These are phyloP conservation scores for Diploscapter pachys DNA, from an alignment of 1,140 invertebrate genomes.

Conservation along the genomic window DNA sequence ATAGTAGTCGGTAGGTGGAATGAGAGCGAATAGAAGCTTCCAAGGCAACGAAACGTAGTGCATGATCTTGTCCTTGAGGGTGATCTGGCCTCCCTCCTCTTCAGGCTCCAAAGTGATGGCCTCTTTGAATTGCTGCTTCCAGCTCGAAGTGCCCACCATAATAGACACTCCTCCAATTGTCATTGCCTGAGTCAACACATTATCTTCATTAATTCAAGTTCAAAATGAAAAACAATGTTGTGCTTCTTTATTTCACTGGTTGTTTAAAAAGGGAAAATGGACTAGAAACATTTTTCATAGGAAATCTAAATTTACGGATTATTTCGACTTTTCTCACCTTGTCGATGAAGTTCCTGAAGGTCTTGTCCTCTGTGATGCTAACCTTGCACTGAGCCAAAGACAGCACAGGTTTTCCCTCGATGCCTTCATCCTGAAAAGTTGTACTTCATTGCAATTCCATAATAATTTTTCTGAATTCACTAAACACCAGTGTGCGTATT, in stretches of 20 bases:
- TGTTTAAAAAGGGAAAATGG: too few relatives aligned
- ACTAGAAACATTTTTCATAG: too few relatives aligned
- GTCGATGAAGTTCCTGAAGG: slow-evolving; percentile 75
- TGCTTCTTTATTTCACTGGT: background rate
- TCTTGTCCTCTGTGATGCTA: slow-evolving; percentile 90
- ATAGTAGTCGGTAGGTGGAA: slow-evolving; percentile 80
- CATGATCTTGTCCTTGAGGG: slow-evolving; percentile 73
- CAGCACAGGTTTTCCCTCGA: slow-evolving; percentile 77
- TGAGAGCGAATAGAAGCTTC: slow-evolving; percentile 94
- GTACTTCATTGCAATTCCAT: slow-evolving; percentile 52
- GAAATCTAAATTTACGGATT: too few relatives aligned
- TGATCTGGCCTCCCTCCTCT: slow-evolving; percentile 40
- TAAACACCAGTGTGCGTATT: too few relatives aligned
- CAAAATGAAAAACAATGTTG: slow-evolving; percentile 49
- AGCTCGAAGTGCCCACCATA: slow-evolving; percentile 88
- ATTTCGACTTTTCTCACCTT: background rate
- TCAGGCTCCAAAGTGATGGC: slow-evolving; percentile 74
- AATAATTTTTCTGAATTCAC: background rate
- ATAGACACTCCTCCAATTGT: slow-evolving; percentile 68
- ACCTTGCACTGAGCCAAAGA: slow-evolving; percentile 78
- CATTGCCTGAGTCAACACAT: slow-evolving; percentile 82
- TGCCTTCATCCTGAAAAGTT: slow-evolving; percentile 70
- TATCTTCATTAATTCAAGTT: slow-evolving; percentile 54
- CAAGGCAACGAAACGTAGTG: slow-evolving; percentile 93
- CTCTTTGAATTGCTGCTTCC: slow-evolving; percentile 96